Evolutionary conservation across 2,797 vertebrate genomes (phyloP).

Genomic region (Lithobates sylvaticus): DNA sequence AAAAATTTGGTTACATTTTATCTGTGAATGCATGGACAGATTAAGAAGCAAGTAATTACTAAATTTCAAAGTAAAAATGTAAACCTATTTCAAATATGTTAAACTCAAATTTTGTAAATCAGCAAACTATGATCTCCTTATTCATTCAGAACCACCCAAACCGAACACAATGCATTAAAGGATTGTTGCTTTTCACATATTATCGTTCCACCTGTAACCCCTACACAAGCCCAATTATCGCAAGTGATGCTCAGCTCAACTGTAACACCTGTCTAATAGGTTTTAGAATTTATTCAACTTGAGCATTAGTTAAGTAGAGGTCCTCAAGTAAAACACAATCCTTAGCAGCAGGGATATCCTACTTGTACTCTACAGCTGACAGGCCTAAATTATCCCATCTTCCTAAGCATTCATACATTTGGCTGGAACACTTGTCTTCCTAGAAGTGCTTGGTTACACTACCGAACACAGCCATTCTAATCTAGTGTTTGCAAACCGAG

Average conservation of each 20-base stretch:
- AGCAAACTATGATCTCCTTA: no score
- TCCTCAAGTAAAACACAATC: neutral
- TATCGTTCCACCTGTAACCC: neutral
- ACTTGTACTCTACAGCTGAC: neutral
- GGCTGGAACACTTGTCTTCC: neutral
- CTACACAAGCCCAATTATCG: neutral
- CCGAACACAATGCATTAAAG: no score
- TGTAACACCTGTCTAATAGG: neutral
- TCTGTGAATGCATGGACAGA: no score
- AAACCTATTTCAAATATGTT: no score
- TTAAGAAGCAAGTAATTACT: no score
- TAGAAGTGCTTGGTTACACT: neutral
- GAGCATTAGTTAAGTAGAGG: neutral
- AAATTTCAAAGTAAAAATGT: no score
- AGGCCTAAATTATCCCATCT: slow-evolving; percentile 1
- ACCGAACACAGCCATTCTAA: neutral
- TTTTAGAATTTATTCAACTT: neutral
- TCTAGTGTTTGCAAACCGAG: neutral
- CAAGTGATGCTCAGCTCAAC: neutral
- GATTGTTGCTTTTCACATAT: neutral
- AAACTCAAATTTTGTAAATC: no score
- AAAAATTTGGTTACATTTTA: no score
- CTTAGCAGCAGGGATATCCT: neutral
- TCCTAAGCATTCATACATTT: neutral
- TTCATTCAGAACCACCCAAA: no score